Evolutionary conservation across 64 coral and sea anemone species (phyloP), one percentile per base, ranked within the genome.

Genomic region (Montipora foliosa): DNA sequence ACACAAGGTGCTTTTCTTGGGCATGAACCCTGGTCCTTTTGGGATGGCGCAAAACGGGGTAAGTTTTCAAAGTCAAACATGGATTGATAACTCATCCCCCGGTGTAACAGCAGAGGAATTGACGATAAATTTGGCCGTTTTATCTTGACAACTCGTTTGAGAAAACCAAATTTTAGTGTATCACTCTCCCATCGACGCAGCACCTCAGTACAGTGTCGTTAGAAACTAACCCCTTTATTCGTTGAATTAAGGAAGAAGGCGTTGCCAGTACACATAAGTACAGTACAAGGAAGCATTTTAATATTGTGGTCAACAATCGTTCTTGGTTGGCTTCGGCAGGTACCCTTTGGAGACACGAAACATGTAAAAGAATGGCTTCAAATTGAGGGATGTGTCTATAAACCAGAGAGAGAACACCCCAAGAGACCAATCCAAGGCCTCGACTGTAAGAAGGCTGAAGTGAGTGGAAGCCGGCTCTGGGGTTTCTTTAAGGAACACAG

Each of bases 11-110:
- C 68, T 97, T 29, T 97, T 97, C 70, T 51, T 97, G 71, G 95
- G 95, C 9, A 97, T 97, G 92, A 97, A 97, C 64, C 95, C 95
- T 13, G 95, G 95, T 16, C 95, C 95, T 2, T 97, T 95, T 92
- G 95, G 95, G 55, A 97, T 97, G 95, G 95, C 95, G 49, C 95
- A 97, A 60, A 97, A 97, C 55, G 95, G 95, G 75, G 95, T 97
- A 78, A 97, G 92, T 9, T 9, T 8, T 7, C 74, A 15, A 52
- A 52, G 20, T 74, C 19, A 50, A 8, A 46, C 11, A 16, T 44
- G 6, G 37, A 82, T 81, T 6, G 21, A 52, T 80, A 44, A 15
- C 37, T 37, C 37, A 37, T 37, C 37, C 37, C 37, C 37, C 37
- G 37, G 37, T 37, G 37, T 37, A 37, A 37, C 37, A 37, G 37